These are phyloP conservation scores for Rhorus exstirpatorius DNA, from an alignment of 2,888 invertebrate species.

Conservation along the genomic window DNA sequence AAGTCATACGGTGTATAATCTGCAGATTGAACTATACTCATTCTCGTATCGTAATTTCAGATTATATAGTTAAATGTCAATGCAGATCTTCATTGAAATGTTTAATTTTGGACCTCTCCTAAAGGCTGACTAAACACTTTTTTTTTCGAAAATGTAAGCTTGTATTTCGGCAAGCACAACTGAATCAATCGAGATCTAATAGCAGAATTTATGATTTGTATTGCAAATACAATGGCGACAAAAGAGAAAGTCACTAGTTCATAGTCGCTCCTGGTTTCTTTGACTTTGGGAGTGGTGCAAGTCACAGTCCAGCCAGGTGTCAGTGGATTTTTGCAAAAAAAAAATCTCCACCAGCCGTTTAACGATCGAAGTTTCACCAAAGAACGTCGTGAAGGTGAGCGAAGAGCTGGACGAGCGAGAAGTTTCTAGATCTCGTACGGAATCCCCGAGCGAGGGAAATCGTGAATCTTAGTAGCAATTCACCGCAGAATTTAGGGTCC, in stretches of 20 bases:
- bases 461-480: background rate
- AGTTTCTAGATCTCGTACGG: background rate
- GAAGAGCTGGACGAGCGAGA: background rate
- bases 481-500: too few relatives aligned
- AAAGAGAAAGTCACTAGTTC: background rate
- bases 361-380: background rate
- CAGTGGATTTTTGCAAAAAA: background rate
- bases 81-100: too few relatives aligned
- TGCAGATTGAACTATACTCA: too few relatives aligned
- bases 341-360: background rate
- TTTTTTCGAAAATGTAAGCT: too few relatives aligned
- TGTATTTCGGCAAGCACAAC: too few relatives aligned
- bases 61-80: too few relatives aligned
- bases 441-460: background rate
- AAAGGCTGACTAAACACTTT: too few relatives aligned
- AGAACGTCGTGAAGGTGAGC: background rate
- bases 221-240: background rate
- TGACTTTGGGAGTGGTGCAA: background rate
- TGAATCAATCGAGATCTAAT: background rate
- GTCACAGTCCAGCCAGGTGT: background rate
- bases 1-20: too few relatives aligned
- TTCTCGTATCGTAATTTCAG: too few relatives aligned
- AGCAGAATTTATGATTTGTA: background rate
- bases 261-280: background rate
- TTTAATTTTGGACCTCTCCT: too few relatives aligned